A percentile compares a stretch with the other conserved stretches of the same genome.
Evolutionary conservation across 2,797 vertebrate species (phyloP).

Genomic region (Anguilla pacifica): DNA sequence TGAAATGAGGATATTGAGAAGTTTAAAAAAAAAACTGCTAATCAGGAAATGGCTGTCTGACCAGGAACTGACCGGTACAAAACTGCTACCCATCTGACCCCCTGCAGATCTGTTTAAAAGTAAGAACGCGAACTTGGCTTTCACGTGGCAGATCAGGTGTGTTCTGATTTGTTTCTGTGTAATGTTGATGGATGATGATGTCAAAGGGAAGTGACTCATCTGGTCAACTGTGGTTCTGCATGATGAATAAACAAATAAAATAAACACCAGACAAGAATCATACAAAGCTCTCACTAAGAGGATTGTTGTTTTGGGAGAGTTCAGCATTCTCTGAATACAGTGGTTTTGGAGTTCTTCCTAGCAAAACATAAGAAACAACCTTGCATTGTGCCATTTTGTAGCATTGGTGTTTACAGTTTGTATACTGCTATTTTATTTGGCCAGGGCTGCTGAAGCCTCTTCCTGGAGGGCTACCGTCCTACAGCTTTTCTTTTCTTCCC

Average conservation of each 20-base stretch:
- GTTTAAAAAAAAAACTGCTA: background rate
- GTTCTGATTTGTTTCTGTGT: conserved; percentile 1
- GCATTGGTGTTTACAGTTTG: background rate
- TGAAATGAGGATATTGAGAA: background rate
- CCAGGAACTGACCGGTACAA: background rate
- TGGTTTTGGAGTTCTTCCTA: background rate
- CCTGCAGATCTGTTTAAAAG: background rate
- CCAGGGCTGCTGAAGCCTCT: too few relatives aligned
- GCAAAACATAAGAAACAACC: background rate
- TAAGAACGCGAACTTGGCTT: background rate
- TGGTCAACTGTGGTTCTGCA: background rate
- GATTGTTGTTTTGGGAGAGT: background rate
- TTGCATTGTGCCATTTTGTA: background rate
- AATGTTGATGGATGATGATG: background rate
- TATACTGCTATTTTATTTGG: background rate
- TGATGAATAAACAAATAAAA: background rate
- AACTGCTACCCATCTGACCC: background rate
- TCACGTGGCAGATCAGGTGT: background rate
- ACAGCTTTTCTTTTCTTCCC: too few relatives aligned
- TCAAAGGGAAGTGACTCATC: conserved; percentile 20
- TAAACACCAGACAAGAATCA: background rate
- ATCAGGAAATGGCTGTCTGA: background rate
- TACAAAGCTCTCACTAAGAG: background rate
- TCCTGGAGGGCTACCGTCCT: too few relatives aligned
- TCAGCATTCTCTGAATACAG: background rate